These are phyloP conservation scores for Papilio polyxenes DNA, from an alignment of 1,140 invertebrate genomes.

Conservation along the genomic window DNA sequence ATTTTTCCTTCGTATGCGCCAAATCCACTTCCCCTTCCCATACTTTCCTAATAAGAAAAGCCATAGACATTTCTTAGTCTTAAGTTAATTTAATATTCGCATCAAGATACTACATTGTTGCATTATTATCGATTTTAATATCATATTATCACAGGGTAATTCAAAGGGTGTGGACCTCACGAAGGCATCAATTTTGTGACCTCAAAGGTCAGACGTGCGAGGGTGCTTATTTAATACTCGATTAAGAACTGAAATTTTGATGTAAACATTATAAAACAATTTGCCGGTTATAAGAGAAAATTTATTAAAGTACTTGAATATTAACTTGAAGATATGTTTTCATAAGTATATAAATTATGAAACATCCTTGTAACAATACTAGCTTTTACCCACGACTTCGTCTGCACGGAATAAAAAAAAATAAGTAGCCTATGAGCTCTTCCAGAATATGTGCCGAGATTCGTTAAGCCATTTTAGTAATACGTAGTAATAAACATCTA, in stretches of 20 bases:
- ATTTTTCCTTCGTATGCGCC: no score
- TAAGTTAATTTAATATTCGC: background rate
- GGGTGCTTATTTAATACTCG: constrained; percentile 10
- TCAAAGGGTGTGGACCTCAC: constrained; percentile 19
- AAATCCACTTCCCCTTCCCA: no score
- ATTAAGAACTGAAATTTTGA: constrained; percentile 18
- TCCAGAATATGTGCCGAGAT: no score
- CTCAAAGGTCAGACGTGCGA: constrained; percentile 1
- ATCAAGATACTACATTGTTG: constrained; percentile 1
- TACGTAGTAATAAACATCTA: no score
- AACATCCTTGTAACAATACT: background rate
- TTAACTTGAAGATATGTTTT: background rate
- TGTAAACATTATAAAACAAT: constrained; percentile 19
- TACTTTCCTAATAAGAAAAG: background rate
- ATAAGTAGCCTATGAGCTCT: no score
- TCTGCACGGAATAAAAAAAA: no score
- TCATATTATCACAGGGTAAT: background rate
- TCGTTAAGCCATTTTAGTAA: no score
- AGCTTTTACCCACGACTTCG: no score
- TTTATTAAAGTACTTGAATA: background rate
- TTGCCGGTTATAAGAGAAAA: constrained; percentile 3
- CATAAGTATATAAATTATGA: background rate
- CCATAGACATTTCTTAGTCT: background rate
- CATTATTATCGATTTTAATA: constrained; percentile 1
- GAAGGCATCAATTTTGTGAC: constrained; percentile 20